Percentiles rank a stretch among this genome's conserved stretches.
phyloP scores from a whole-genome alignment of 2,797 vertebrate species.

The Tamandua tetradactyla region DNA sequence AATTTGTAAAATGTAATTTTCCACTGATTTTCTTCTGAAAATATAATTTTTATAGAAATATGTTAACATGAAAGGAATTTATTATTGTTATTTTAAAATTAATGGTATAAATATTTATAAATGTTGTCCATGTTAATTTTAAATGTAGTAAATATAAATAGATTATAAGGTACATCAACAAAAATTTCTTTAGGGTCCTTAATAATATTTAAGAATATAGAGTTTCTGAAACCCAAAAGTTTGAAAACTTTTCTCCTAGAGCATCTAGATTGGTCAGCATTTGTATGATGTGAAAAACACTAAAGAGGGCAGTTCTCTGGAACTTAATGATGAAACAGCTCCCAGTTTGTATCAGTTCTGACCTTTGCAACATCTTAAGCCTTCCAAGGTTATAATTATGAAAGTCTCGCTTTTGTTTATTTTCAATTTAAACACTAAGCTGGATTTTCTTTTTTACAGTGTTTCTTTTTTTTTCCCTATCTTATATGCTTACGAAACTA shows the following conservation, averaged over 20 bases:
- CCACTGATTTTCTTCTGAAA: no score
- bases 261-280: background rate
- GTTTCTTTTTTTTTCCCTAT: background rate
- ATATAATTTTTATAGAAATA: no score
- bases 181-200: background rate
- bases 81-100: no score
- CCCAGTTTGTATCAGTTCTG: background rate
- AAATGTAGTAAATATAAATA: background rate
- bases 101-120: no score
- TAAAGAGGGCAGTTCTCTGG: background rate
- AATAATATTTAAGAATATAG: background rate
- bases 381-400: constrained; percentile 16
- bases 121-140: no score
- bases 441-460: background rate
- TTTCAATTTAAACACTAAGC: background rate
- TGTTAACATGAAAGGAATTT: no score
- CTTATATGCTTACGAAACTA: background rate
- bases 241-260: background rate
- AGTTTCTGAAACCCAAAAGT: background rate
- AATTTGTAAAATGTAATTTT: no score
- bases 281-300: background rate
- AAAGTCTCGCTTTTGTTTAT: background rate
- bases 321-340: background rate
- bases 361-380: background rate
- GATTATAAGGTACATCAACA: background rate